Conservation (phyloP, 2,888 invertebrate genomes). For the Rosalia funebris region DNA sequence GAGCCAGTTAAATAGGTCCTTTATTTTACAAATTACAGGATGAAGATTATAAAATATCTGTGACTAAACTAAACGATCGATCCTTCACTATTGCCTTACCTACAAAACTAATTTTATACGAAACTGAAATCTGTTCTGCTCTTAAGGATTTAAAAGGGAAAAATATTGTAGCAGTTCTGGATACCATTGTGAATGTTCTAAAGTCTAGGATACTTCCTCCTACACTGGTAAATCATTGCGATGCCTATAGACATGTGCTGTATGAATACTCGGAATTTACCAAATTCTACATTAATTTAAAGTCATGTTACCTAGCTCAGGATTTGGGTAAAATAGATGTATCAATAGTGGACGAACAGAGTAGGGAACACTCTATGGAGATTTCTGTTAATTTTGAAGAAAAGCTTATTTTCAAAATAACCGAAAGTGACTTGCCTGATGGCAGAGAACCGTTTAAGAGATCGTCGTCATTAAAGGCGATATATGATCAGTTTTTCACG, state of each 20-base stretch:
- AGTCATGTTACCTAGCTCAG: slow-evolving; percentile 41
- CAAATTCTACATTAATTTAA: slow-evolving; percentile 51
- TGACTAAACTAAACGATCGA: slow-evolving; percentile 32
- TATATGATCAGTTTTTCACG: slow-evolving; percentile 54
- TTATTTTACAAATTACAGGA: slow-evolving; percentile 39
- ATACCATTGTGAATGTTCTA: slow-evolving; percentile 43
- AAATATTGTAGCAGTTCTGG: slow-evolving; percentile 44
- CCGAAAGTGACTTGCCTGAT: slow-evolving; percentile 52
- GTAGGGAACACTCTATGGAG: slow-evolving; percentile 47
- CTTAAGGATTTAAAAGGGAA: slow-evolving; percentile 17
- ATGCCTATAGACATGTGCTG: slow-evolving; percentile 46
- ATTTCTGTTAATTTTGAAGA: slow-evolving; percentile 45
- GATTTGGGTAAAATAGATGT: slow-evolving; percentile 47
- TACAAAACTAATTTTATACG: slow-evolving; percentile 11
- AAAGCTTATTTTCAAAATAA: slow-evolving; percentile 50
- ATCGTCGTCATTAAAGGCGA: slow-evolving; percentile 46
- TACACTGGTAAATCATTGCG: slow-evolving; percentile 33
- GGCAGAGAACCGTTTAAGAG: slow-evolving; percentile 28
- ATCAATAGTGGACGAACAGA: slow-evolving; percentile 44
- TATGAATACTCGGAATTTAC: slow-evolving; percentile 53
- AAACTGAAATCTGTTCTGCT: slow-evolving; percentile 32
- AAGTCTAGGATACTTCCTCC: slow-evolving; percentile 27
- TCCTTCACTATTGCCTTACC: slow-evolving; percentile 30
- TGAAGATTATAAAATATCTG: slow-evolving; percentile 44
- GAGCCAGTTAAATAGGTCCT: too few relatives aligned